A percentile compares a stretch with the other conserved stretches of the same genome.
phyloP scores from a whole-genome alignment of 2,797 vertebrate genomes.

The Monodelphis domestica region DNA sequence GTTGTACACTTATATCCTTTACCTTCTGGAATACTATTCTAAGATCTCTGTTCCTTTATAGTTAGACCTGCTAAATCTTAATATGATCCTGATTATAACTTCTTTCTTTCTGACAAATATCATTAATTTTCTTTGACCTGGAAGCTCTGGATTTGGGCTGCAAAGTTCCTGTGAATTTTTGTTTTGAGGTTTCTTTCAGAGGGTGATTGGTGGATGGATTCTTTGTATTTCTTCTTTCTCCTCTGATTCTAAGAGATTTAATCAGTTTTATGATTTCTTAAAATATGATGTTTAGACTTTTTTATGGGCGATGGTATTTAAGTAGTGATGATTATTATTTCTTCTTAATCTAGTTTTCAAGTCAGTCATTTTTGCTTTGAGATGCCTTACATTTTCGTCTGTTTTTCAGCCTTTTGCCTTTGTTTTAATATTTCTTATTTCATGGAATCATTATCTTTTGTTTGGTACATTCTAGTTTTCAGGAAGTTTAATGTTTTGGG shows the following conservation, averaged over 20 bases:
- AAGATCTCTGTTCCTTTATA: not conserved
- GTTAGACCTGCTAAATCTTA: not conserved
- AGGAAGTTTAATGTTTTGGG: not conserved
- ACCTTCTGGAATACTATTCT: not conserved
- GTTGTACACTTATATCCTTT: not conserved
- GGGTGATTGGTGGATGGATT: not conserved
- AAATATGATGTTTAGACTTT: not conserved
- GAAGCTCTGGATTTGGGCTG: not conserved
- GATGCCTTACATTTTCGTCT: not conserved
- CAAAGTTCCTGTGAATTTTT: not conserved
- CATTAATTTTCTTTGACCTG: not conserved
- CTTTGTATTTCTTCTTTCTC: no score
- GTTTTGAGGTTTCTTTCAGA: not conserved
- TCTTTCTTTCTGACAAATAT: not conserved
- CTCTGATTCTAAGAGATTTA: not conserved
- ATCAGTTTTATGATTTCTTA: not conserved
- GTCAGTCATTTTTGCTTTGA: not conserved
- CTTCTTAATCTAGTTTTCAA: not conserved
- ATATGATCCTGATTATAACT: not conserved
- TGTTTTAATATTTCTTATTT: not conserved
- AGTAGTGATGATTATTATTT: not conserved
- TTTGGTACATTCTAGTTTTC: not conserved
- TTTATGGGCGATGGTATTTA: not conserved
- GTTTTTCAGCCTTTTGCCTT: not conserved
- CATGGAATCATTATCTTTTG: not conserved